Evolutionary conservation across 2,797 vertebrate genomes (phyloP), one percentile per base, ranked within the genome.

Genomic region (Thripadectes ignobilis): DNA sequence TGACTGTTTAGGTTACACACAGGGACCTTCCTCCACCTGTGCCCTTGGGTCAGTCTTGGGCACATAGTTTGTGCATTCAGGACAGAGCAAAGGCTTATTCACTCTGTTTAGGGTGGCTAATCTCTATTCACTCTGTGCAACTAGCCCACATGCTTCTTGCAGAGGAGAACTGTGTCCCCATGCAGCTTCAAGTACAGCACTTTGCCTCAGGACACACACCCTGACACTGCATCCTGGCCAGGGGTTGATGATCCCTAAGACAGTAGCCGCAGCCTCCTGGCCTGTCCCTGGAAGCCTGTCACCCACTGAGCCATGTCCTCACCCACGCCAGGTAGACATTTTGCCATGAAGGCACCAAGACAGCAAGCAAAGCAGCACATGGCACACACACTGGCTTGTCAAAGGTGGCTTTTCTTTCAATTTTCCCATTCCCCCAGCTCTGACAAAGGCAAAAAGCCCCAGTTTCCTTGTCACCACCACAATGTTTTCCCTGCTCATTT

Each of bases 191-290:
- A 1, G 1, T 21, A 34, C 38, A 39, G n/a, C 15, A 14, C 14
- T 6, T 9, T 0, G 0, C 39, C 34, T 46, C 9, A 0, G 1
- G 61, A 30, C 6, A 5, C 1, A 6, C 1, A 4, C 0, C n/a
- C 21, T 38, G 16, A 30, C 18, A 13, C 48, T 4, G 18, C 6
- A 51, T 8, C 32, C n/a, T 4, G 2, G 29, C 7, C 5, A 12
- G 45, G 0, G 0, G 45, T 10, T 71, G 51, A 17, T 58, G 18
- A 21, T 58, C 14, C n/a, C 10, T 26, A 2, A 1, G 45, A 49
- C 3, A 23, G 30, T 10, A 24, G 12, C 10, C 3, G 0, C 65
- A 36, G 77, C 22, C 4, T 16, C 48, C 6, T 1, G 2, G n/a
- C 13, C 48, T 32, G 51, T 36, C 57, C 16, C 52, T 30, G 51